A percentile compares a stretch with the other conserved stretches of the same genome.
phyloP scores from a whole-genome alignment of 2,113 vertebrate species.

The Epinephelus fuscoguttatus region DNA sequence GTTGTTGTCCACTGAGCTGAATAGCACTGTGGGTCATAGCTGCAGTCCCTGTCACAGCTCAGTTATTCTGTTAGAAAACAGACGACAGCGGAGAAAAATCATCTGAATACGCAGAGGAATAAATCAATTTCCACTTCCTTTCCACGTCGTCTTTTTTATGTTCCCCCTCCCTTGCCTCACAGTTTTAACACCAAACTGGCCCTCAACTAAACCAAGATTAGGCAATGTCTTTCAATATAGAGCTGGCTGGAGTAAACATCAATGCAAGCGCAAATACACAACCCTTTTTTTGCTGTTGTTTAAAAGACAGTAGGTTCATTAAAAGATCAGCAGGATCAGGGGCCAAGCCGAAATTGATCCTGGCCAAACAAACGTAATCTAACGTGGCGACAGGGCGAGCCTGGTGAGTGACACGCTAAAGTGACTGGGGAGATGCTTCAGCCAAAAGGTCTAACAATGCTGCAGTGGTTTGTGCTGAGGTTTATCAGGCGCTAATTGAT shows the following conservation, averaged over 20 bases:
- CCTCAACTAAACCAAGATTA: conserved; percentile 19
- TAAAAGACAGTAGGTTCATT: conserved; percentile 51
- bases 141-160: background rate
- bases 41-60: background rate
- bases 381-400: conserved; percentile 24
- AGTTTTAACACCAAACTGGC: background rate
- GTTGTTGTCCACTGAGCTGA: conserved; percentile 1
- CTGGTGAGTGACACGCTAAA: conserved; percentile 33
- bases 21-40: background rate
- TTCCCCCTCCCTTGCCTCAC: background rate
- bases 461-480: background rate
- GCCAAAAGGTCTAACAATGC: conserved; percentile 16
- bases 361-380: conserved; percentile 61
- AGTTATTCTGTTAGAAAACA: conserved; percentile 15
- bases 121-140: background rate
- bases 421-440: conserved; percentile 36
- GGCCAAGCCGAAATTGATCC: conserved; percentile 61
- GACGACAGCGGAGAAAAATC: background rate
- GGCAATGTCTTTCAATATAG: background rate
- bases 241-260: conserved; percentile 18
- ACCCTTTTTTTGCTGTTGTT: conserved; percentile 24
- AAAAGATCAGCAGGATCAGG: conserved; percentile 50
- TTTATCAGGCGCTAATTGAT: background rate
- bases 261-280: conserved; percentile 10
- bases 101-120: background rate